Conservation (phyloP, 2,113 vertebrate genomes). For the Rhodinocichla rosea region DNA sequence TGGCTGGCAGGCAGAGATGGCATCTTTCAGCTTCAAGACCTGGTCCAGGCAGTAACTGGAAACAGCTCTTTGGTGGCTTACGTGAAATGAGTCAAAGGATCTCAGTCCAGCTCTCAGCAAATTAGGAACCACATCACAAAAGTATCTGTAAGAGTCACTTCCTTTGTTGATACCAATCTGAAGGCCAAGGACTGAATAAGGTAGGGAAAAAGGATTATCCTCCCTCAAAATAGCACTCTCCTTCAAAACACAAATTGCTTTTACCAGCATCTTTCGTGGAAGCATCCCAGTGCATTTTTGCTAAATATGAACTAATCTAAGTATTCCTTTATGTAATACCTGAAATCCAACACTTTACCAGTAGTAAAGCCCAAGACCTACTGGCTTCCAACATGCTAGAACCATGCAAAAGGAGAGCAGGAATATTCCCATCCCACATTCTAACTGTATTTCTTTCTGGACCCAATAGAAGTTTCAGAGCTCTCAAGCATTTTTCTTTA, state of each 20-base stretch:
- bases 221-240: neutral
- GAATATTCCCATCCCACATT: neutral
- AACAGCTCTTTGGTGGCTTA: neutral
- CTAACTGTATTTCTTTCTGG: neutral
- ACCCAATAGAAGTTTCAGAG: neutral
- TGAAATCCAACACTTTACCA: neutral
- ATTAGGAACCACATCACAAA: constrained; percentile 10
- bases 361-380: neutral
- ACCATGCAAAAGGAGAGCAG: neutral
- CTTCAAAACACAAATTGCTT: neutral
- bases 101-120: neutral
- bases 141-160: constrained; percentile 35
- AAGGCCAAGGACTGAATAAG: constrained; percentile 32
- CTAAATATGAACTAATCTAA: neutral
- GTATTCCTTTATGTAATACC: neutral
- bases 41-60: constrained; percentile 2
- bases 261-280: neutral
- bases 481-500: neutral
- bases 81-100: neutral
- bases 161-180: constrained; percentile 20
- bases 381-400: neutral
- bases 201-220: neutral
- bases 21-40: neutral
- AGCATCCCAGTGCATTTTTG: neutral
- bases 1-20: neutral